Conservation (phyloP, 2,797 vertebrate species). For the Okamejei kenojei region DNA sequence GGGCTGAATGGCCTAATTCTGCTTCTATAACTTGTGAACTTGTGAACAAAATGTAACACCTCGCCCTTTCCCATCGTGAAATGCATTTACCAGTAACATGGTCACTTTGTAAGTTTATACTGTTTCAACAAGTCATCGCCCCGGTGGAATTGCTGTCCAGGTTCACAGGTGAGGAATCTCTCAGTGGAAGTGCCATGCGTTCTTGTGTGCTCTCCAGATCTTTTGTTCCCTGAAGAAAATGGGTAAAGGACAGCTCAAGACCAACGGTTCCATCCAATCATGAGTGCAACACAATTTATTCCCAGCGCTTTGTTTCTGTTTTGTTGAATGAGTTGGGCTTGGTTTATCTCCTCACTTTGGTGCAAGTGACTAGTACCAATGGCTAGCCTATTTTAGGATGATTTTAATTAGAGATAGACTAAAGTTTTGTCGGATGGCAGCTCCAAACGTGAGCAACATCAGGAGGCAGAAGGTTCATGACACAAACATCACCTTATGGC, state of each 20-base stretch:
- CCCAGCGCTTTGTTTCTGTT: not conserved
- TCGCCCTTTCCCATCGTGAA: not conserved
- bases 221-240: not conserved
- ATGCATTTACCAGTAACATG: not conserved
- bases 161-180: not conserved
- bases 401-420: not conserved
- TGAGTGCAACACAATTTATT: not conserved
- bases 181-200: too few relatives aligned
- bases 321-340: not conserved
- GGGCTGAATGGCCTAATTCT: too few relatives aligned
- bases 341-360: not conserved
- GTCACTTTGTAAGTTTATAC: not conserved
- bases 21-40: too few relatives aligned
- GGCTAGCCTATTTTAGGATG: not conserved
- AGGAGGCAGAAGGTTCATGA: too few relatives aligned
- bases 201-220: not conserved
- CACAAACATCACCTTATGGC: too few relatives aligned
- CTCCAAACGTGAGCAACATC: too few relatives aligned
- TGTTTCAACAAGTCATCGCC: not conserved
- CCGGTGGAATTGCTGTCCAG: not conserved
- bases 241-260: not conserved
- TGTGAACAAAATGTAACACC: not conserved
- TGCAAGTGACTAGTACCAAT: not conserved
- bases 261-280: not conserved
- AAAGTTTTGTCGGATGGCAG: not conserved